Evolutionary conservation across 2,797 vertebrate species (phyloP).

Genomic region (Sebastes baramenuke): DNA sequence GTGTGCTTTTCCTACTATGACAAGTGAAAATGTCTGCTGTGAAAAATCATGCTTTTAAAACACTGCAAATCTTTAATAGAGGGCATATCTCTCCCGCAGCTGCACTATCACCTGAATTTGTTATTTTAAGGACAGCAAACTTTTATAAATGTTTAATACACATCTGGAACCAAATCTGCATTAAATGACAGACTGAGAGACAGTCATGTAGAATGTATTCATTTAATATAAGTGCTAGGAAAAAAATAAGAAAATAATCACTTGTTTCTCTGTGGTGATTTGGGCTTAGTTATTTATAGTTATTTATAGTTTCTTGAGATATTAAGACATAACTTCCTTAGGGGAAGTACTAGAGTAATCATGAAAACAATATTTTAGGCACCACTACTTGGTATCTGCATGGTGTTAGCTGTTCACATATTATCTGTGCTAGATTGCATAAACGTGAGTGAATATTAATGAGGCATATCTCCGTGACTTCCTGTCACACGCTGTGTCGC

Average conservation of each 20-base stretch:
- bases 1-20: neutral
- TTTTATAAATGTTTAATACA: neutral
- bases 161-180: neutral
- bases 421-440: conserved; percentile 34
- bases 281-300: neutral
- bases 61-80: neutral
- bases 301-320: neutral
- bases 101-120: neutral
- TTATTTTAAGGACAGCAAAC: neutral
- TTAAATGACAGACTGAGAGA: neutral
- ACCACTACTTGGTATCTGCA: conserved; percentile 4
- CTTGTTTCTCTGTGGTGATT: neutral
- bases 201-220: neutral
- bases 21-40: neutral
- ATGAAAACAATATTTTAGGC: neutral
- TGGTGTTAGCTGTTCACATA: conserved; percentile 2
- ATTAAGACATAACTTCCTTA: neutral
- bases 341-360: neutral
- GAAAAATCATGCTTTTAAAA: neutral
- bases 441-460: conserved; percentile 60
- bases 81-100: neutral
- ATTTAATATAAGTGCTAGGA: neutral
- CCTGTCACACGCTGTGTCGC: conserved; percentile 61
- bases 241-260: neutral
- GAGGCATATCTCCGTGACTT: conserved; percentile 68